Percentiles rank a stretch among this genome's conserved stretches.
Conservation (phyloP, 2,113 vertebrate genomes). For the Anolis carolinensis region DNA sequence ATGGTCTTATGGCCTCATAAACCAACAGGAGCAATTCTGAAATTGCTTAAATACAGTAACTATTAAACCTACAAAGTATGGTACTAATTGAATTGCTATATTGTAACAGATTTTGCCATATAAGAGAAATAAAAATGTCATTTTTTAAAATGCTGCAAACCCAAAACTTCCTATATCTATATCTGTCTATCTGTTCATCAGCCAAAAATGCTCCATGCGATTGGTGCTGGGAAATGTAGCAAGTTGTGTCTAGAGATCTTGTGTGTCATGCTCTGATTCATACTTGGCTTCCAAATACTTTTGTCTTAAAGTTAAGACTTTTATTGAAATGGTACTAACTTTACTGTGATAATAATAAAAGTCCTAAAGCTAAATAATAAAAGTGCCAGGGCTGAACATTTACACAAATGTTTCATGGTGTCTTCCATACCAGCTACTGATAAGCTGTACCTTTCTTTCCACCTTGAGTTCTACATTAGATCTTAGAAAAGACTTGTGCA, state of each 20-base stretch:
- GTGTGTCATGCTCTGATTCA: slow-evolving; percentile 7
- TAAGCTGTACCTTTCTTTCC: not conserved
- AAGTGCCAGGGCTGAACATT: not conserved
- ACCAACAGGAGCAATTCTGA: slow-evolving; percentile 57
- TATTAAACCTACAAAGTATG: slow-evolving; percentile 64
- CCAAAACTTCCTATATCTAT: not conserved
- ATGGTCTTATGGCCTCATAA: slow-evolving; percentile 68
- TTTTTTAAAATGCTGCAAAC: slow-evolving; percentile 3
- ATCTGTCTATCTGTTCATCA: not conserved
- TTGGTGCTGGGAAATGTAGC: not conserved
- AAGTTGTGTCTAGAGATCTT: not conserved
- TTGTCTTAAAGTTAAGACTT: not conserved
- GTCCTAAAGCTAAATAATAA: not conserved
- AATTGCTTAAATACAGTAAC: slow-evolving; percentile 71
- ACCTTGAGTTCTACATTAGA: not conserved
- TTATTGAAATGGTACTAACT: not conserved
- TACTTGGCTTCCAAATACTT: not conserved
- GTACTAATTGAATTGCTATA: slow-evolving; percentile 68
- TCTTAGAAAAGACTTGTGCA: not conserved
- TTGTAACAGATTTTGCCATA: slow-evolving; percentile 64
- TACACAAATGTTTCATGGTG: not conserved
- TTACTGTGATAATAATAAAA: not conserved
- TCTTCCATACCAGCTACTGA: not conserved
- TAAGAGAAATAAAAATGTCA: slow-evolving; percentile 58
- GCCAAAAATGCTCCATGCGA: not conserved